Percentiles rank a stretch among this genome's conserved stretches.
These are phyloP conservation scores for Eugnorisma glareosa DNA, from an alignment of 2,888 invertebrate species.

Conservation along the genomic window DNA sequence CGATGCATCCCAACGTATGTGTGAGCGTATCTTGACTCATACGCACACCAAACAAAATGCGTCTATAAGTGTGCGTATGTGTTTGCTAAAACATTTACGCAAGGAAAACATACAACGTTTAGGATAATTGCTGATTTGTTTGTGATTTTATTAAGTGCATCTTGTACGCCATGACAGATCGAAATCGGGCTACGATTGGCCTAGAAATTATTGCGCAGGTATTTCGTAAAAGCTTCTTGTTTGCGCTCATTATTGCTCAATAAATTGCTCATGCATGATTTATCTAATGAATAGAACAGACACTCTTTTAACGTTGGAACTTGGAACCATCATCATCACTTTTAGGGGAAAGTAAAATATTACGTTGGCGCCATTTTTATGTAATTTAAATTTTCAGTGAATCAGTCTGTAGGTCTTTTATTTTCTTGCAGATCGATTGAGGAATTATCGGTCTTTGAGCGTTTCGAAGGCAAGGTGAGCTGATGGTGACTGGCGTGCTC, in stretches of 20 bases:
- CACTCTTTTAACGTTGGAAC: neutral
- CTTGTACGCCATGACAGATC: conserved; percentile 58
- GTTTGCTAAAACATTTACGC: conserved; percentile 67
- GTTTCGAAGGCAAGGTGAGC: neutral
- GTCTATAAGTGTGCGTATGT: conserved; percentile 42
- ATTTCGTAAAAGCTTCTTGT: conserved; percentile 38
- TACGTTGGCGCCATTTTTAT: no score
- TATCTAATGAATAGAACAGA: neutral
- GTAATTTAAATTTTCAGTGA: neutral
- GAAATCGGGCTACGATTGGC: conserved; percentile 46
- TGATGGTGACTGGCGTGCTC: neutral
- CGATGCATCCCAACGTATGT: conserved; percentile 78
- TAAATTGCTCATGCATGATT: neutral
- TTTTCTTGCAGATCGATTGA: neutral
- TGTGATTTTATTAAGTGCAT: conserved; percentile 61
- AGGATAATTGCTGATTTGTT: conserved; percentile 66
- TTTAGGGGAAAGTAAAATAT: neutral
- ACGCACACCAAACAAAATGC: conserved; percentile 66
- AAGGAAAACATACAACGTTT: conserved; percentile 70
- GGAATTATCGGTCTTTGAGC: neutral
- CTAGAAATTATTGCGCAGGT: conserved; percentile 56
- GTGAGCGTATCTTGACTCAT: conserved; percentile 67
- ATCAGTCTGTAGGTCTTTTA: neutral
- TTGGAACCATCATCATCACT: no score
- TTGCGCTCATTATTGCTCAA: conserved; percentile 12